Evolutionary conservation across 1,140 invertebrate genomes (phyloP).

Genomic region (Sycophaga agraensis): DNA sequence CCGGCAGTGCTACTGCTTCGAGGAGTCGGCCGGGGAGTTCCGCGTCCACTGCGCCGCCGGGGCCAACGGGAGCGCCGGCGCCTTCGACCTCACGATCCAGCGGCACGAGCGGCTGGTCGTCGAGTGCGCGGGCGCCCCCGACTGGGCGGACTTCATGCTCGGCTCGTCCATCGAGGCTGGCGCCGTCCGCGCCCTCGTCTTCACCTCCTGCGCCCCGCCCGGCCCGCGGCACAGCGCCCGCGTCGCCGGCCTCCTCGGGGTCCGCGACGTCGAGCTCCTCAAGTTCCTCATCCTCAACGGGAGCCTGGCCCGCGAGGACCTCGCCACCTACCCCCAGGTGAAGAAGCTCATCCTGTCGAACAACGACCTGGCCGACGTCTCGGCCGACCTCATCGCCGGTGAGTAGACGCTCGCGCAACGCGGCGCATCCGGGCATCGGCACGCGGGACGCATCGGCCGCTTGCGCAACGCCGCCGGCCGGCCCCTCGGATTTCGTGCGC

Average conservation of each 20-base stretch:
- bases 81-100: constrained; percentile 10
- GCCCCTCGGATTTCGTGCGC: neutral
- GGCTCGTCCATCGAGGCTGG: constrained; percentile 9
- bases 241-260: constrained; percentile 6
- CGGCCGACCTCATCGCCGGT: constrained; percentile 7
- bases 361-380: constrained; percentile 10
- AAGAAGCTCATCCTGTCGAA: constrained; percentile 4
- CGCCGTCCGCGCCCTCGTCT: neutral
- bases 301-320: neutral
- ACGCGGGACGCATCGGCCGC: too few species aligned
- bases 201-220: constrained; percentile 2
- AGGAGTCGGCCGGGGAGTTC: constrained; percentile 5
- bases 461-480: too few species aligned
- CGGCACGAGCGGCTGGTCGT: constrained; percentile 6
- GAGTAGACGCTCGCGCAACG: neutral
- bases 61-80: neutral
- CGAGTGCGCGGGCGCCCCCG: constrained; percentile 10
- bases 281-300: constrained; percentile 4
- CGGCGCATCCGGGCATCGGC: too few species aligned
- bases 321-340: constrained; percentile 7
- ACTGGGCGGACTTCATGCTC: constrained; percentile 21
- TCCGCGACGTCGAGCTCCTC: neutral
- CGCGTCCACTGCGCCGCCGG: constrained; percentile 1
- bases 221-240: neutral
- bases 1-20: constrained; percentile 24